phyloP scores from a whole-genome alignment of 2,113 vertebrate species.

The Cyanoderma ruficeps region DNA sequence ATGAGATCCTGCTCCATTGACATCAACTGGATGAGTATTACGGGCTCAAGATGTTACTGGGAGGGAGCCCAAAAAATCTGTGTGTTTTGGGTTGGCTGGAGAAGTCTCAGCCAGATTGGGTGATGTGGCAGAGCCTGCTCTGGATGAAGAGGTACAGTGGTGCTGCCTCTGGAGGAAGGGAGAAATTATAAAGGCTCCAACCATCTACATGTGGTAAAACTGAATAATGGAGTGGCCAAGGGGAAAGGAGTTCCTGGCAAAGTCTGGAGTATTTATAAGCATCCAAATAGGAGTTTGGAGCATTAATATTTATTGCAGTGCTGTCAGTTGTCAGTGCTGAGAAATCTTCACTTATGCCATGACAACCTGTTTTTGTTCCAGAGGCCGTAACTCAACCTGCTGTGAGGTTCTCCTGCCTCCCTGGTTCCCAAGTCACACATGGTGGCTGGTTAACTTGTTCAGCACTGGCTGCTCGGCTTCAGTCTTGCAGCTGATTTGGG shows the following conservation, averaged over 20 bases:
- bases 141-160: background rate
- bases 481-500: background rate
- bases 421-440: background rate
- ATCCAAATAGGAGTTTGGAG: background rate
- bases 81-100: background rate
- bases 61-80: background rate
- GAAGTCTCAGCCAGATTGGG: background rate
- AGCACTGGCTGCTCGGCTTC: background rate
- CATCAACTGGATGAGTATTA: background rate
- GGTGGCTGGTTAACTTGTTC: conserved; percentile 18
- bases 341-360: conserved; percentile 9
- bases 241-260: conserved; percentile 1
- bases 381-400: conserved; percentile 19
- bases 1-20: background rate
- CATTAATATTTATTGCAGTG: conserved; percentile 14
- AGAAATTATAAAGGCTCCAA: background rate
- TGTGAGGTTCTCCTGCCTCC: background rate
- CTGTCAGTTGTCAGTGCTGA: conserved; percentile 29
- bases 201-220: background rate
- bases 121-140: background rate
- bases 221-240: conserved; percentile 18
- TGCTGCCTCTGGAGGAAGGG: background rate
- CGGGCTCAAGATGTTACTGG: background rate
- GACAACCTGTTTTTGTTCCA: conserved; percentile 26
- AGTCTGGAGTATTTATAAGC: background rate